Conservation (phyloP, 2,888 invertebrate genomes). For the Sphaerophoria rueppellii region DNA sequence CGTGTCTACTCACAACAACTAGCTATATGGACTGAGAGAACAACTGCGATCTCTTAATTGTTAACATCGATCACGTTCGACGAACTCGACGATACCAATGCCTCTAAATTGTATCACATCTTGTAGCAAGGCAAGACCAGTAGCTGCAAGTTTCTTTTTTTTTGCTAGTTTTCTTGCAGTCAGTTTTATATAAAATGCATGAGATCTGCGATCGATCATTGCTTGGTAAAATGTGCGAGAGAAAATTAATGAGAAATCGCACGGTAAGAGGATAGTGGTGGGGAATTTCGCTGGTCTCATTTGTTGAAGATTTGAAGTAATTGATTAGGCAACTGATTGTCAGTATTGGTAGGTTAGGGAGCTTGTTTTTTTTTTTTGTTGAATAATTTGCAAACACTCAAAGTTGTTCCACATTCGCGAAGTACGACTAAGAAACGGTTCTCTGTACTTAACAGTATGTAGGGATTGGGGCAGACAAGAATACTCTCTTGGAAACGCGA, state of each 20-base stretch:
- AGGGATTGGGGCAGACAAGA: too few species aligned
- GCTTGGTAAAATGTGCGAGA: conserved; percentile 50
- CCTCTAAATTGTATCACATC: conserved; percentile 58
- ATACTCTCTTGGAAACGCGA: too few species aligned
- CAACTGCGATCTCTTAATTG: conserved; percentile 68
- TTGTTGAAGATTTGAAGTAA: conserved; percentile 23
- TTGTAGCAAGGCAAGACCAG: conserved; percentile 41
- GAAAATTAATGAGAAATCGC: conserved; percentile 64
- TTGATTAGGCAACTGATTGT: not conserved
- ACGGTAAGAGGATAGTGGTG: conserved; percentile 1
- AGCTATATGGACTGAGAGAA: conserved; percentile 55
- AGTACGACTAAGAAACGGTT: too few species aligned
- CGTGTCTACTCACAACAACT: not conserved
- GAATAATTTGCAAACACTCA: too few species aligned
- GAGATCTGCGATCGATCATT: conserved; percentile 66
- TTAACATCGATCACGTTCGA: conserved; percentile 72
- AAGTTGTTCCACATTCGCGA: too few species aligned
- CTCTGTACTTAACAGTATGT: too few species aligned
- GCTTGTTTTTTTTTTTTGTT: too few species aligned
- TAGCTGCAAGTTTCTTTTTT: conserved; percentile 23
- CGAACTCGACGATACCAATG: conserved; percentile 42
- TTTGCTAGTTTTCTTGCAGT: conserved; percentile 21
- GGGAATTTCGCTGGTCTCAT: not conserved
- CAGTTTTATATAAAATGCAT: not conserved
- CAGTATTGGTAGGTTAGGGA: too few species aligned